Base-by-base conservation (phyloP, 2,888 invertebrate species). In the Pegoplata infirma region DNA sequence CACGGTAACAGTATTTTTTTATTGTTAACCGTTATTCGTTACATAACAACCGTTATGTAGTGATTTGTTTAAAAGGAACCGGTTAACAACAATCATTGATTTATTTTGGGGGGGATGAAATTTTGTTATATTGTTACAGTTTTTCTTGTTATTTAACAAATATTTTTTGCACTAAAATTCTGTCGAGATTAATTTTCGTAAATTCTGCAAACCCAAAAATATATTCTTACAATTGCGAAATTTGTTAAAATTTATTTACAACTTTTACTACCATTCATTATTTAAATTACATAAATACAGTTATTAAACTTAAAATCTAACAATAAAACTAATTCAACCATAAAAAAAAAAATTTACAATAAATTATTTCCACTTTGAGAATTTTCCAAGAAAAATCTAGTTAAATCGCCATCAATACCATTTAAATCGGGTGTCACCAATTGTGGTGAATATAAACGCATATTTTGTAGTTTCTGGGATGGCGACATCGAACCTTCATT, bases 381-480 rank as follows among this genome's bases (percentile, higher is more conserved):
- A 44, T 81, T 78, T 47, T 81, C 81, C 19, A 82, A 19, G 21
- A 82, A 80, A 80, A 83, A 83, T 47, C 75, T 53, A 12, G 81
- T 76, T 17, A 81, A 82, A 51, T 81, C 80, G 19, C 64, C 77
- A 21, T 76, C 78, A 16, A 74, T 74, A 14, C 53, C 64, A 69
- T 76, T 72, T 4, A 76, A 51, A 14, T 63, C 76, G 7, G 82
- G 82, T 76, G 72, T 63, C 23, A 72, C 55, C 61, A 83, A 72
- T 69, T 85, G 85, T 12, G 88, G 88, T 19, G 88, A 88, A 85
- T 93, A 92, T 58, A 93, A 89, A 81, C 92, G 92, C 81, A 93
- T 89, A 81, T 93, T 93, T 88, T 92, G 92, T 79, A 94, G 90
- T 81, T 93, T 92, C 83, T 92, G 91, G 28, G 93, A 92, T 8